Evolutionary conservation across 2,113 vertebrate species (phyloP), one percentile per base, ranked within the genome.

Genomic region (Polyodon spathula): DNA sequence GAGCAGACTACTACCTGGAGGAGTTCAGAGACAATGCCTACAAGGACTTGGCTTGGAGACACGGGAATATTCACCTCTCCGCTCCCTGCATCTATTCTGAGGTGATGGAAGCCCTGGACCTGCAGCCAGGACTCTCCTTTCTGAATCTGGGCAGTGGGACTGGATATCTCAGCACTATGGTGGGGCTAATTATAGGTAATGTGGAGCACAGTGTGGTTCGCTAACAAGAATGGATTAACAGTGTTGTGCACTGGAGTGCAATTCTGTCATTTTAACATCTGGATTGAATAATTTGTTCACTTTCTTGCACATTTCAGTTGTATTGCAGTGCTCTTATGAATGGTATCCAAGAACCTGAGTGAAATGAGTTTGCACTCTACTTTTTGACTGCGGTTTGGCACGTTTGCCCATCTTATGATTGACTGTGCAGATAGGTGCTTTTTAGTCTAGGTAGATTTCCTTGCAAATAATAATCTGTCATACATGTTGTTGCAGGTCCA

Each of bases 11-110:
- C 62, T 98, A 99, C 71, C 84, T 97, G 58, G 95, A 99, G n/a
- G 95, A 97, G 59, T 97, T 93, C 74, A 88, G 92, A 66, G 93
- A 97, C 68, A 97, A 91, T n/a, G 96, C 95, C 0, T 99, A 97
- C 63, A 96, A 95, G 81, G 96, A 99, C 66, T 72, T 97, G 78
- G 96, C 96, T 0, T 99, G 96, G 96, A 91, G 94, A 12, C 95
- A 97, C 44, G 95, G 94, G 0, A 97, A 98, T 78, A 94, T 99
- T 76, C 96, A 98, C 65, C 85, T 99, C 39, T 99, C 95, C 0
- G 96, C 96, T 8, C 95, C 95, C 0, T 99, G 95, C 62, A 97
- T 98, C 83, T 99, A 97, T 84, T 99, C 96, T 0, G 96, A 99
- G 71, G 95, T 99, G 75, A 98, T 99, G 96, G 96, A 99, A 78